Conservation (phyloP, 2,888 invertebrate species). For the Enchytraeus crypticus region DNA sequence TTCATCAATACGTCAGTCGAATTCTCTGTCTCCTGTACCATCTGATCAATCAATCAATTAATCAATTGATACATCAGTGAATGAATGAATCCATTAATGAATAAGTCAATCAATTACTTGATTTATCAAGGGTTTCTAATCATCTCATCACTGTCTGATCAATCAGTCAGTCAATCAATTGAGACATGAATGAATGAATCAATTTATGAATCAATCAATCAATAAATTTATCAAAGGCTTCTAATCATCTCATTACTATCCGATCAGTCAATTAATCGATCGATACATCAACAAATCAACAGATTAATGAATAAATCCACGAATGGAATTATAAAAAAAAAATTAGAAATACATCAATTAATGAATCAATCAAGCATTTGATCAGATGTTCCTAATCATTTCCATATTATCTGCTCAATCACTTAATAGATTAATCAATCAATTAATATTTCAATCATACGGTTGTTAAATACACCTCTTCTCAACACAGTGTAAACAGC, state of each 20-base stretch:
- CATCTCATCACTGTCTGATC: neutral
- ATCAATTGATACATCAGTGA: neutral
- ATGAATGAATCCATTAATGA: neutral
- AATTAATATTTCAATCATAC: too few relatives aligned
- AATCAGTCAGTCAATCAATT: neutral
- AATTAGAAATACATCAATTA: too few relatives aligned
- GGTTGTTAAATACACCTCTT: too few relatives aligned
- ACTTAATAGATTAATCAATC: too few relatives aligned
- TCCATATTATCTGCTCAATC: neutral
- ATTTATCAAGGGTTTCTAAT: neutral
- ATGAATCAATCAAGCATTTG: neutral
- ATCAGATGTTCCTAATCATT: neutral
- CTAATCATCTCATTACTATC: neutral
- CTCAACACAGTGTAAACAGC: too few relatives aligned
- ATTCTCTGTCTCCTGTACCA: neutral
- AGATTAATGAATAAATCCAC: neutral
- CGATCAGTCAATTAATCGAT: neutral
- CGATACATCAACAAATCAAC: neutral
- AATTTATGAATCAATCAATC: neutral
- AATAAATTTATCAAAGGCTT: neutral
- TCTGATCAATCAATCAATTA: neutral
- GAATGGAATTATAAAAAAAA: too few relatives aligned
- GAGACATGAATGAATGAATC: neutral
- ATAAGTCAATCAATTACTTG: neutral
- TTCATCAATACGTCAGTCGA: too few relatives aligned